Evolutionary conservation across 2,888 invertebrate species (phyloP), one percentile per base, ranked within the genome.

Genomic region (Nasonia oneida): DNA sequence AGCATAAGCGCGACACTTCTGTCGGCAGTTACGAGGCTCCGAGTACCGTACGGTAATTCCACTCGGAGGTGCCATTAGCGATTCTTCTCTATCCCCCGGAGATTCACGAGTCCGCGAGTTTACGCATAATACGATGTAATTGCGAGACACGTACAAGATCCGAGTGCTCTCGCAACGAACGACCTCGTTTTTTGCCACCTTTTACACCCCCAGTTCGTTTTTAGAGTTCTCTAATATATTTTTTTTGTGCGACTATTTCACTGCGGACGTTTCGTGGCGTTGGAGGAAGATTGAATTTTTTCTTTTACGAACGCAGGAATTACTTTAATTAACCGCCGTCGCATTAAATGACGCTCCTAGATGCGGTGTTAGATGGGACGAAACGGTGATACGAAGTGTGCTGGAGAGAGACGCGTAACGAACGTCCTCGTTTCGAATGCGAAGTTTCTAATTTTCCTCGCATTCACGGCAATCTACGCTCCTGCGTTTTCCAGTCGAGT

Each of bases 61-160:
- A 18, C 39, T 39, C 73, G 73, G 42, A 42, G 23, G 73, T 42
- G 10, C 73, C 73, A 73, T 73, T 73, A 73, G 73, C 73, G 73
- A 47, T 73, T 42, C 42, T 42, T 42, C 71, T 39, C 39, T 37
- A n/a, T 37, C 6, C 18, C n/a, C 8, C 42, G 42, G 18, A 18
- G 39, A 42, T 67, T 33, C 67, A 14, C 67, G 67, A 10, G n/a
- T 23, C 23, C 64, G 42, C 18, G 73, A 73, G 23, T 73, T 73
- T 42, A 73, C 73, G 42, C 23, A 73, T 73, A 73, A 47, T 47
- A n/a, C 73, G 73, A 39, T 73, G 42, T 73, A 73, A 73, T 73
- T 73, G 37, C 73, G 12, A 64, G n/a, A 33, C 67, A 29, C 29
- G 29, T 29, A 33, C 67, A 33, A 67, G 67, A 67, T 67, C 29